Percentiles rank a stretch among this genome's conserved stretches.
Evolutionary conservation across 2,888 invertebrate genomes (phyloP).

Genomic region (Pherbina coryleti): DNA sequence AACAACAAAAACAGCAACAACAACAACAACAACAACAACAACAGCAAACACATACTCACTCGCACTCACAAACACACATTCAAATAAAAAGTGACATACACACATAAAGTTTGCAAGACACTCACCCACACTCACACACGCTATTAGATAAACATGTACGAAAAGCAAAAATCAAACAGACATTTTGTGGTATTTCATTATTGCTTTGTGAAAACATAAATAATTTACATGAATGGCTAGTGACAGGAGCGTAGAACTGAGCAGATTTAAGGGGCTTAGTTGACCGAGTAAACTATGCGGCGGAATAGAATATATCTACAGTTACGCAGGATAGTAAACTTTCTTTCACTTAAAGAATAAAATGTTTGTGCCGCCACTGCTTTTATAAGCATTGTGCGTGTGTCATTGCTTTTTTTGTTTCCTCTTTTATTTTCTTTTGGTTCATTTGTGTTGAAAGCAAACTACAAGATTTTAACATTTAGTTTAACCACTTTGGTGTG

Average conservation of each 20-base stretch:
- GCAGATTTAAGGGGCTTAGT: neutral
- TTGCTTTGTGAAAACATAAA: slow-evolving; percentile 11
- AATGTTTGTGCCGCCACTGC: no score
- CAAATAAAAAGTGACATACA: neutral
- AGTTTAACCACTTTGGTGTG: no score
- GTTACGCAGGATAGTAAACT: neutral
- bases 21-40: no score
- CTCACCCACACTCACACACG: neutral
- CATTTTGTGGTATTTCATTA: slow-evolving; percentile 21
- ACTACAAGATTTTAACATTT: neutral
- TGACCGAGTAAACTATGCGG: neutral
- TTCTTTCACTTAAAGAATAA: no score
- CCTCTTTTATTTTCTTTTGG: neutral
- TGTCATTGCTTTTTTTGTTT: neutral
- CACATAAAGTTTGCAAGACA: neutral
- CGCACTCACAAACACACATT: neutral
- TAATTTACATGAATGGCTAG: neutral
- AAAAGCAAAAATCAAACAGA: neutral
- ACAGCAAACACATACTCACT: no score
- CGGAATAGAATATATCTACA: no score
- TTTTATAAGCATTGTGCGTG: no score
- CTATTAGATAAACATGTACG: neutral
- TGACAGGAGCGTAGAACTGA: neutral
- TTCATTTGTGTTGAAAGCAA: neutral
- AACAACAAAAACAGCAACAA: no score